These are phyloP conservation scores for Conomelus anceps DNA, from an alignment of 2,888 invertebrate genomes.

Conservation along the genomic window DNA sequence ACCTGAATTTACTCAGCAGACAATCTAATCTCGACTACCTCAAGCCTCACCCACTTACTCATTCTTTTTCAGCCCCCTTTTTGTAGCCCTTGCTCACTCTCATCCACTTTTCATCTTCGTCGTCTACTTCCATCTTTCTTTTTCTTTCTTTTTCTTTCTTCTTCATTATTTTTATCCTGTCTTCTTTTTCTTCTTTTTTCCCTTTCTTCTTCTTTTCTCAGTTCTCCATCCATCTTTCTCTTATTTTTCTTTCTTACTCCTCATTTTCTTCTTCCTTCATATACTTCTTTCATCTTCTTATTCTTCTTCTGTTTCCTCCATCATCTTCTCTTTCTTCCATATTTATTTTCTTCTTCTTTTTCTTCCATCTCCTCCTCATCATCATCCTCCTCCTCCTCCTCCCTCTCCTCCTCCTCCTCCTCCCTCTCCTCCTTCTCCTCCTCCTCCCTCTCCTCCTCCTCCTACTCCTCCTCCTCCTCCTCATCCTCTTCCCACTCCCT, in stretches of 20 bases:
- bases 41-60: not conserved
- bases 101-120: not conserved
- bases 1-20: not conserved
- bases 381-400: not conserved
- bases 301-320: no score
- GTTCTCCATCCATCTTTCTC: no score
- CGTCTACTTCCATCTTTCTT: not conserved
- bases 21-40: conserved; percentile 1
- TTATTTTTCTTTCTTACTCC: no score
- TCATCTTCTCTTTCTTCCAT: no score
- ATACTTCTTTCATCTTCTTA: no score
- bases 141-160: not conserved
- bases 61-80: not conserved
- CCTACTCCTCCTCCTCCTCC: not conserved
- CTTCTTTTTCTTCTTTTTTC: not conserved
- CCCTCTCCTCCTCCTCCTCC: not conserved
- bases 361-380: not conserved
- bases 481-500: not conserved
- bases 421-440: not conserved
- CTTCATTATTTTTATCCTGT: not conserved
- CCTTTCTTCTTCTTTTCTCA: not conserved
- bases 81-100: not conserved
- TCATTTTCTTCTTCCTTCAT: no score
- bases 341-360: not conserved
- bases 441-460: not conserved